Evolutionary conservation across 1,140 invertebrate genomes (phyloP).

Genomic region (Hyles vespertilio): DNA sequence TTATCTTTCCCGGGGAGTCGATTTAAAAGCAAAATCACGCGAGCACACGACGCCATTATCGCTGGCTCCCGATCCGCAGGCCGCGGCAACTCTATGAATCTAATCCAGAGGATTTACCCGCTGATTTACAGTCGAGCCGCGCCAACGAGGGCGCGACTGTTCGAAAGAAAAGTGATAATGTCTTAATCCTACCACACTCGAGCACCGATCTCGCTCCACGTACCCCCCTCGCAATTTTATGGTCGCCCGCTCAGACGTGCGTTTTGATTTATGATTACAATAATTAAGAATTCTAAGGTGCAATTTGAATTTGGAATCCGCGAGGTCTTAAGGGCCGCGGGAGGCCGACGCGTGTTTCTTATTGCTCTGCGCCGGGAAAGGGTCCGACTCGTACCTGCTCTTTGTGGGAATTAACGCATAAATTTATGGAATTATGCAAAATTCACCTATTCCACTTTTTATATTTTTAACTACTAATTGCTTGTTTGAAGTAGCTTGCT

Average conservation of each 20-base stretch:
- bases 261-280: constrained; percentile 75
- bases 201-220: constrained; percentile 29
- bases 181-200: constrained; percentile 75
- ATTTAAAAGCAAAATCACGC: constrained; percentile 75
- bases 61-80: constrained; percentile 62
- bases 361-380: constrained; percentile 58
- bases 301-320: constrained; percentile 71
- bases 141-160: constrained; percentile 61
- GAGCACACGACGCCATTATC: constrained; percentile 71
- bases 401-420: constrained; percentile 43
- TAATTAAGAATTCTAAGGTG: constrained; percentile 75
- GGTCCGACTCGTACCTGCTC: constrained; percentile 37
- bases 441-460: too few species aligned
- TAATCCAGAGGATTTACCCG: constrained; percentile 73
- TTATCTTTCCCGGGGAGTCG: constrained; percentile 66
- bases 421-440: constrained; percentile 42
- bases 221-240: constrained; percentile 61
- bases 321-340: constrained; percentile 50
- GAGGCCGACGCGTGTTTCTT: constrained; percentile 68
- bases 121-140: constrained; percentile 72
- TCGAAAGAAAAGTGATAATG: constrained; percentile 77
- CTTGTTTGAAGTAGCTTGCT: too few species aligned
- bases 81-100: constrained; percentile 73
- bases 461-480: too few species aligned
- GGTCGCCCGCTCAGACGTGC: constrained; percentile 69